Base-by-base conservation (phyloP, 2,113 vertebrate genomes). In the Nothoprocta perdicaria region DNA sequence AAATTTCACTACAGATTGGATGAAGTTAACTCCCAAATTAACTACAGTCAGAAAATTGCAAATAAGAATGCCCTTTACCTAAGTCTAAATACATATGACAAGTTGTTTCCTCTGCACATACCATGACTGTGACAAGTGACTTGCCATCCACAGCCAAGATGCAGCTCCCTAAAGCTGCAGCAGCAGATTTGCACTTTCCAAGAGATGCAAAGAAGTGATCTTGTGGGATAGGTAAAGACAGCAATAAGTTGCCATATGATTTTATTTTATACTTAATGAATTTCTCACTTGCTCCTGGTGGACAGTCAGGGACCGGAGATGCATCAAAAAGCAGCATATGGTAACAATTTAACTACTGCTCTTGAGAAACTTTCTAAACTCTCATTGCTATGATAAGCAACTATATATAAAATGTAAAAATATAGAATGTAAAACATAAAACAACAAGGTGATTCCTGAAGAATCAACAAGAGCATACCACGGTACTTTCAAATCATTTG, bases 251-350 rank as follows among this genome's bases (percentile, higher is more conserved):
- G 35, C 72, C 4, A 4, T 17, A 65, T 7, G 14, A 63, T 71
- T 92, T 77, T 4, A 80, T 89, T 89, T 66, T 53, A 24, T 17
- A 53, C 63, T 89, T 91, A 89, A 86, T 73, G 57, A 73, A 93
- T 81, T 90, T 62, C 87, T 82, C 66, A 7, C 22, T 12, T 22
- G 57, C n/a, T 92, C 69, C 38, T 5, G 2, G 66, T 5, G 53
- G 55, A 40, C 71, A 45, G 80, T 24, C 78, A 68, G 80, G 33
- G 69, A 45, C 29, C 83, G 89, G 38, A 24, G 38, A 75, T 60
- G n/a, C 33, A 33, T 21, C 8, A 7, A n/a, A 53, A 66, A 76
- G 55, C 40, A 86, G 26, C n/a, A 40, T 65, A 55, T 3, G 13
- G 23, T 53, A 77, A 52, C 10, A 69, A 22, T 67, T 55, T 38